Evolutionary conservation across 1,140 invertebrate species (phyloP), one percentile per base, ranked within the genome.

Genomic region (Patella vulgata): DNA sequence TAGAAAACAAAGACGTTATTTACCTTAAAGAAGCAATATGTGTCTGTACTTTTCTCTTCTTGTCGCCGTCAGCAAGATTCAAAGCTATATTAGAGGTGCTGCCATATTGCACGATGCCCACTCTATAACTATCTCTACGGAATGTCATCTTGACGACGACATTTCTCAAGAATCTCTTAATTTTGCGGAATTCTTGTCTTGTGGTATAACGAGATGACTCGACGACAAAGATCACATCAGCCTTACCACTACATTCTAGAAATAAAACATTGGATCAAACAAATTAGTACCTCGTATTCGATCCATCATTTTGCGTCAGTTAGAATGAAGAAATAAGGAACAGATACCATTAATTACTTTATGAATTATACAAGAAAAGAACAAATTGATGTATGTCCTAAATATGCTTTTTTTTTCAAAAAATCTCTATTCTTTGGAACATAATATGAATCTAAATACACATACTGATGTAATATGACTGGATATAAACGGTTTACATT

Each of bases 221-320:
- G 8, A 80, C 66, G 36, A 70, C 69, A 63, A 80, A 79, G n/a
- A 76, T 71, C n/a, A 80, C 67, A 57, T 80, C 78, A 30, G 70
- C 76, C 27, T 61, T 59, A 2, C 67, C 56, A 2, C 62, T 57
- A 56, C 78, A 80, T 14, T 60, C 78, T 78, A 54, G 9, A 11
- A 17, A 8, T 40, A 48, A 27, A 28, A 33, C 30, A 23, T 17
- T 40, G 3, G n/a, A n/a, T n/a, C n/a, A n/a, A n/a, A n/a, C n/a
- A n/a, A n/a, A n/a, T n/a, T n/a, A n/a, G n/a, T n/a, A n/a, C n/a
- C n/a, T n/a, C n/a, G n/a, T n/a, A n/a, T n/a, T n/a, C n/a, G n/a
- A n/a, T n/a, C n/a, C n/a, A n/a, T n/a, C n/a, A n/a, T n/a, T n/a
- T n/a, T n/a, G n/a, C n/a, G n/a, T n/a, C n/a, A n/a, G n/a, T n/a